phyloP scores from a whole-genome alignment of 2,888 invertebrate species.

The Dastarcus helophoroides region DNA sequence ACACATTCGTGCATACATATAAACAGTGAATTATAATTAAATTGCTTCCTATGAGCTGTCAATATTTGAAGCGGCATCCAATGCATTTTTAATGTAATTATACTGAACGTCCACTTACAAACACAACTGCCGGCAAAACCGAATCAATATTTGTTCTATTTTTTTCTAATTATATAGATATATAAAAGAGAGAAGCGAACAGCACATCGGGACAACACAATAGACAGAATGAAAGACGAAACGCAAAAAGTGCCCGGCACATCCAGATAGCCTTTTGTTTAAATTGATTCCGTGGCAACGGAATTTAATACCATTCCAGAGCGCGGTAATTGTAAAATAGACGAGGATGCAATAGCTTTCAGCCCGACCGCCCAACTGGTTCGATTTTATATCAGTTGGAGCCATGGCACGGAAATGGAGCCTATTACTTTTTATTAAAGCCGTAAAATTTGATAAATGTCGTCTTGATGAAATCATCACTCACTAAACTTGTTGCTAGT shows the following conservation, averaged over 20 bases:
- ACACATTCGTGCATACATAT: too few species aligned
- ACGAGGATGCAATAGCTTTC: too few species aligned
- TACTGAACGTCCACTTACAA: not conserved
- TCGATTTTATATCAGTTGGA: too few species aligned
- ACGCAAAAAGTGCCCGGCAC: slow-evolving; percentile 28
- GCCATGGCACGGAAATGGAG: too few species aligned
- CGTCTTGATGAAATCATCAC: too few species aligned
- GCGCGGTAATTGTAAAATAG: slow-evolving; percentile 31
- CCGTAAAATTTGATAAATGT: too few species aligned
- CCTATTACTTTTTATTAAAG: too few species aligned
- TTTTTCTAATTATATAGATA: not conserved
- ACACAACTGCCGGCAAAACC: not conserved
- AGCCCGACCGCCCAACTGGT: too few species aligned
- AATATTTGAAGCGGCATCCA: not conserved
- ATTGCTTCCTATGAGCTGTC: not conserved
- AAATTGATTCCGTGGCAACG: slow-evolving; percentile 32
- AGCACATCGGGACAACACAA: slow-evolving; percentile 19
- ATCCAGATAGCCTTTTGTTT: slow-evolving; percentile 32
- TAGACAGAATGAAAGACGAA: slow-evolving; percentile 23
- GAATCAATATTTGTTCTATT: not conserved
- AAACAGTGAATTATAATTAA: not conserved
- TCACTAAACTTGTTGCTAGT: too few species aligned
- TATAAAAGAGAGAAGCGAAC: too few species aligned
- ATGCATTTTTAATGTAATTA: slow-evolving; percentile 1
- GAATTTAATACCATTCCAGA: slow-evolving; percentile 34